Percentiles rank a stretch among this genome's conserved stretches.
These are phyloP conservation scores for Genyomyrus donnyi DNA, from an alignment of 2,113 vertebrate genomes.

Conservation along the genomic window DNA sequence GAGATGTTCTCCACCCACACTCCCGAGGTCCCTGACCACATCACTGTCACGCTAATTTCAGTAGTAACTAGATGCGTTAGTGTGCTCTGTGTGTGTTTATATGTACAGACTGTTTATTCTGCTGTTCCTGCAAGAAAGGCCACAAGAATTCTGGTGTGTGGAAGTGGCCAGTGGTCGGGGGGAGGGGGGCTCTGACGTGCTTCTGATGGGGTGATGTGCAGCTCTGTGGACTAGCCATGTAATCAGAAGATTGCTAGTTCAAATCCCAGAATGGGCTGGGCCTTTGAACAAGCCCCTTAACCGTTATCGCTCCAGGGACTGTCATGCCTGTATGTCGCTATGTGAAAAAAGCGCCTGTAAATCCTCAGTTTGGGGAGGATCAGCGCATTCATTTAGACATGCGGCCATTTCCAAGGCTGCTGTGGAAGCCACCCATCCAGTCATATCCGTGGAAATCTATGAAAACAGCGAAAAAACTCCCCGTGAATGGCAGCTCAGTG, in stretches of 20 bases:
- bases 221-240: background rate
- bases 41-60: background rate
- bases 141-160: background rate
- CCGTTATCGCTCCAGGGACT: background rate
- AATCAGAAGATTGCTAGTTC: background rate
- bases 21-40: background rate
- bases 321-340: background rate
- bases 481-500: background rate
- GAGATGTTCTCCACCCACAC: background rate
- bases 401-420: slow-evolving; percentile 32
- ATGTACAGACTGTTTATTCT: background rate
- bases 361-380: slow-evolving; percentile 35
- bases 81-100: background rate
- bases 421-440: slow-evolving; percentile 1
- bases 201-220: background rate
- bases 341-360: slow-evolving; percentile 16
- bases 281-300: background rate
- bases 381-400: slow-evolving; percentile 47
- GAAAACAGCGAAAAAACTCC: background rate
- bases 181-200: background rate
- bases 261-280: background rate
- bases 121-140: background rate
- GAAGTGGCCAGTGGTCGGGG: background rate
- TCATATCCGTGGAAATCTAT: background rate
- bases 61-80: background rate